Base-by-base conservation (phyloP, 2,888 invertebrate species). In the Balanococcus diminutus region DNA sequence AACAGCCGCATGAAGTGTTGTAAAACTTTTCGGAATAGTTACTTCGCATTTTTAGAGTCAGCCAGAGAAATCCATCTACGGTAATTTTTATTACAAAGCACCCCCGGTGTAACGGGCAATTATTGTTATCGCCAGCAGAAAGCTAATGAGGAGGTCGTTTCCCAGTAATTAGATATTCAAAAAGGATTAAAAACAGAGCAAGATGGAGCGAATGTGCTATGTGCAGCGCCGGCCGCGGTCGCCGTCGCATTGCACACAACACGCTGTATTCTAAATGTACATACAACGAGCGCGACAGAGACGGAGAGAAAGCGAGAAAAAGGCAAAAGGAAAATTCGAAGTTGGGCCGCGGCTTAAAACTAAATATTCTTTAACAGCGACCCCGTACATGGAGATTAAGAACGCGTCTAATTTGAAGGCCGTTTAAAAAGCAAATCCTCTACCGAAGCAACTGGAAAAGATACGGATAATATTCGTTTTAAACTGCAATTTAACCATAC, bases 391-490 rank as follows among this genome's bases (percentile, higher is more conserved):
- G 56, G 32, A 83, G 83, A 83, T 83, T 83, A 83, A 83, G 83
- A 83, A 56, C 56, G 56, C 83, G 83, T 83, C 83, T 83, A 83
- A 83, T 83, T 83, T 83, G 83, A 83, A 83, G 83, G 83, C 56
- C 83, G 83, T 83, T 83, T 83, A 83, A 83, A 83, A 83, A 83
- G 83, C 83, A 83, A 83, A 83, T 83, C 83, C 83, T 51, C 83
- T 61, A 28, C 56, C 61, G 83, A 56, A 83, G 83, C 83, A 61
- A 83, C 83, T 56, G 75, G 56, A 51, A 56, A 83, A 83, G 83
- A 83, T 83, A 83, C 83, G 83, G 83, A 83, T 83, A 83, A 83
- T 83, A 83, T 83, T 83, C 83, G 83, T 83, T 83, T 83, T 83
- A 83, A 83, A 83, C 83, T 83, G 83, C 83, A 83, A 56, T 83